Evolutionary conservation across 2,113 vertebrate species (phyloP), one percentile per base, ranked within the genome.

Genomic region (Murina feae): DNA sequence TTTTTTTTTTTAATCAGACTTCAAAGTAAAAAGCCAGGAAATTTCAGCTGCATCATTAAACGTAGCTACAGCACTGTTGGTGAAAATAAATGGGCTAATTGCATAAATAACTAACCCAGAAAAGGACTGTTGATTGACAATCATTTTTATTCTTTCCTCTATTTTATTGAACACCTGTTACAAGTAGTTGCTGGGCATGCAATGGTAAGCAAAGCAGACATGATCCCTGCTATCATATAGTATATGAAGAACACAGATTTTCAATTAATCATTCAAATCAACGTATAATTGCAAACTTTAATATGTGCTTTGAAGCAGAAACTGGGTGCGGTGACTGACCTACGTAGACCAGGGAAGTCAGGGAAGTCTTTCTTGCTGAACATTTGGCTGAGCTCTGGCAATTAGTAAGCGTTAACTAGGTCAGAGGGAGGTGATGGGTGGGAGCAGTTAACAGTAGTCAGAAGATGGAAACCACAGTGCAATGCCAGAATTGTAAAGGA

Each of bases 1-100:
- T n/a, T n/a, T n/a, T 78, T 25, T 47, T n/a, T 65, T 65, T 23
- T 5, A 51, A 49, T 92, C 42, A 74, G 69, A 78, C 83, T 80
- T 95, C 78, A 89, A 71, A 90, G 72, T 92, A 84, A 78, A 84
- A 94, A 91, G 68, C 74, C 72, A 80, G 58, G 47, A 90, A 74
- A 66, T 49, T 87, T 86, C 84, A 90, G 47, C 79, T 65, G 21
- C 37, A 71, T 79, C 80, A 69, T 66, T 39, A 74, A 82, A 92
- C 13, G 14, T 32, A 58, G 42, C 11, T 90, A 39, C 49, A 82
- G 86, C 82, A 23, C 6, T 39, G 0, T 16, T 66, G 74, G 37
- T 92, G 86, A 60, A 92, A 90, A 91, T 81, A 92, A 92, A 76
- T 20, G 78, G 51, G 32, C 63, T 92, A 90, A 55, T 53, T 75